A percentile compares a stretch with the other conserved stretches of the same genome.
These are phyloP conservation scores for Phymorhynchus buccinoides DNA, from an alignment of 1,140 invertebrate species.

Conservation along the genomic window DNA sequence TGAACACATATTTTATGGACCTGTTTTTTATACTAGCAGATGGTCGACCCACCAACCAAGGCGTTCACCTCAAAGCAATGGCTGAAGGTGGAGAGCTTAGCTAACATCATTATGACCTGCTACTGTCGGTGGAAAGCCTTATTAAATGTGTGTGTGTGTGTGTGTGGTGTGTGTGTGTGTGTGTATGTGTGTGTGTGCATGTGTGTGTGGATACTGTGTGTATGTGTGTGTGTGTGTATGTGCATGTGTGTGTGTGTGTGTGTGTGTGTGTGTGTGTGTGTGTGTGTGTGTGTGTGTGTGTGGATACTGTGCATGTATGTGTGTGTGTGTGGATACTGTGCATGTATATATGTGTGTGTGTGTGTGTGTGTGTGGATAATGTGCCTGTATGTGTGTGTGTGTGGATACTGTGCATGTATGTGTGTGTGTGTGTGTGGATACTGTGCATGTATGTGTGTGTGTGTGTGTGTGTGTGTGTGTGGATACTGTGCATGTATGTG, in stretches of 20 bases:
- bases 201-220: neutral
- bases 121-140: neutral
- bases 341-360: neutral
- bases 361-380: slow-evolving; percentile 9
- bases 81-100: too few species aligned
- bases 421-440: neutral
- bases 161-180: neutral
- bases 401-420: too few species aligned
- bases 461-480: too few species aligned
- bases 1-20: too few species aligned
- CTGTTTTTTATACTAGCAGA: too few species aligned
- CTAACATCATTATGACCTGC: too few species aligned
- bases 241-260: slow-evolving; percentile 3
- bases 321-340: neutral
- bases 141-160: neutral
- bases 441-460: too few species aligned
- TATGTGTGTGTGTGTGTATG: neutral
- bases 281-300: neutral
- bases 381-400: neutral
- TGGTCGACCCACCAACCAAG: too few species aligned
- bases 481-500: too few species aligned
- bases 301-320: neutral
- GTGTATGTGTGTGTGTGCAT: neutral
- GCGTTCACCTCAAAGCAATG: too few species aligned
- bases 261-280: neutral